These are phyloP conservation scores for Bursaphelenchus mucronatus DNA, from an alignment of 1,140 invertebrate genomes.

Conservation along the genomic window DNA sequence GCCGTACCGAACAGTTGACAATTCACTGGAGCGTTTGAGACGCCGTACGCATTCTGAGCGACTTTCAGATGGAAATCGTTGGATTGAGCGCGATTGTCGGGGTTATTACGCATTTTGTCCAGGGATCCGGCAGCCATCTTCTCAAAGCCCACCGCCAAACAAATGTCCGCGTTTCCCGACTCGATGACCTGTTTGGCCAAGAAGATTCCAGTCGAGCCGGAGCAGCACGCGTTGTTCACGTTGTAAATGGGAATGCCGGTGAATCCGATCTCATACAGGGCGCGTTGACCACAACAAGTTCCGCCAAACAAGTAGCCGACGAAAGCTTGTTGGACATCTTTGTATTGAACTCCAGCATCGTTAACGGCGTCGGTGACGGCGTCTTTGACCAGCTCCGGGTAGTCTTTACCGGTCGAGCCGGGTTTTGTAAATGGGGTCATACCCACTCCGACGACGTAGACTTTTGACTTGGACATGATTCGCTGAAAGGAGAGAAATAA, in stretches of 20 bases:
- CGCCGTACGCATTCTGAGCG: slow-evolving; percentile 75
- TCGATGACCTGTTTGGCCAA: slow-evolving; percentile 84
- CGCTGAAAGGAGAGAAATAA: too few relatives aligned
- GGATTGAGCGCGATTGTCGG: slow-evolving; percentile 80
- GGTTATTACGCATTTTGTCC: slow-evolving; percentile 67
- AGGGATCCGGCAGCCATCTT: slow-evolving; percentile 93
- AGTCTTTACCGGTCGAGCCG: slow-evolving; percentile 76
- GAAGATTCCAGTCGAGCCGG: slow-evolving; percentile 82
- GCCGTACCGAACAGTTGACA: slow-evolving; percentile 77
- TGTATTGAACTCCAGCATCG: slow-evolving; percentile 78
- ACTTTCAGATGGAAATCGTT: slow-evolving; percentile 83
- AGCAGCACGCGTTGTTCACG: slow-evolving; percentile 90
- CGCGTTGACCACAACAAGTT: slow-evolving; percentile 88
- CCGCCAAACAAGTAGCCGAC: slow-evolving; percentile 77
- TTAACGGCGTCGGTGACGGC: slow-evolving; percentile 79
- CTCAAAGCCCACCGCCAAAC: slow-evolving; percentile 89
- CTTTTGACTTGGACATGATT: slow-evolving; percentile 62
- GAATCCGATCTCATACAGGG: slow-evolving; percentile 87
- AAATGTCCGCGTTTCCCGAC: slow-evolving; percentile 73
- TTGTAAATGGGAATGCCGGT: slow-evolving; percentile 95
- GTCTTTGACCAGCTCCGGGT: slow-evolving; percentile 89
- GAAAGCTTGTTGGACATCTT: slow-evolving; percentile 65
- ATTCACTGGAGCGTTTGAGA: slow-evolving; percentile 61
- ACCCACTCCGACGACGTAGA: slow-evolving; percentile 89
- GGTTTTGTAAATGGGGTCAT: slow-evolving; percentile 92